A percentile compares a stretch with the other conserved stretches of the same genome.
Conservation (phyloP, 2,888 invertebrate species). For the Mesopsocus fuscifrons region DNA sequence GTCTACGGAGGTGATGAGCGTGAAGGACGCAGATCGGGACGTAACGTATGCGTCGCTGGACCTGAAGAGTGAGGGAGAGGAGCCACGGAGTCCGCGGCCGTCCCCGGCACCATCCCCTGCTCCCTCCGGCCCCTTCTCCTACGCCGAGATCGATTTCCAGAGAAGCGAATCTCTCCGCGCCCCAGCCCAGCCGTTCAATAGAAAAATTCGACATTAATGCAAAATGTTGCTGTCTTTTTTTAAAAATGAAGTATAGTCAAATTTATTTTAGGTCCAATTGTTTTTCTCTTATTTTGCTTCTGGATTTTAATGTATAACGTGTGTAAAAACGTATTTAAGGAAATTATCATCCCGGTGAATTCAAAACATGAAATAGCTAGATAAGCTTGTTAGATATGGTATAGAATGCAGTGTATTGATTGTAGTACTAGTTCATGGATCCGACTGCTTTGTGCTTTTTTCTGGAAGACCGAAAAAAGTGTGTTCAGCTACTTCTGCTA, state of each 20-base stretch:
- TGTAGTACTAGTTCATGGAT: too few species aligned
- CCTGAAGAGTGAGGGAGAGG: slow-evolving; percentile 24
- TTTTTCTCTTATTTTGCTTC: too few species aligned
- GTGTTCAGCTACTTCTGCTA: too few species aligned
- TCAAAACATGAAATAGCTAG: neutral
- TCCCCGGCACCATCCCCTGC: slow-evolving; percentile 20
- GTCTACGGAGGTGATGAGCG: slow-evolving; percentile 5
- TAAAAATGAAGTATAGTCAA: neutral
- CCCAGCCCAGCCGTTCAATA: neutral
- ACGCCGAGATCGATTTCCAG: slow-evolving; percentile 66
- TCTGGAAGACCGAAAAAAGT: too few species aligned
- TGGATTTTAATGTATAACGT: too few species aligned
- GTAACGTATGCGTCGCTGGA: slow-evolving; percentile 40
- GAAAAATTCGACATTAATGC: slow-evolving; percentile 6
- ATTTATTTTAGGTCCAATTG: neutral
- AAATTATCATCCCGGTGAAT: neutral
- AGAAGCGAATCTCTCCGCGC: slow-evolving; percentile 30
- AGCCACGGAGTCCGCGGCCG: slow-evolving; percentile 17
- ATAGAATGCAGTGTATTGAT: neutral
- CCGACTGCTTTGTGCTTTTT: too few species aligned
- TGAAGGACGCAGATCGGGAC: slow-evolving; percentile 22
- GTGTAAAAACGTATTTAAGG: neutral
- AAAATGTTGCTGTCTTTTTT: neutral
- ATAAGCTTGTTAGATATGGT: neutral
- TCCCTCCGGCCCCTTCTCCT: slow-evolving; percentile 33